phyloP scores from a whole-genome alignment of 2,797 vertebrate genomes.

The Cottoperca gobio region DNA sequence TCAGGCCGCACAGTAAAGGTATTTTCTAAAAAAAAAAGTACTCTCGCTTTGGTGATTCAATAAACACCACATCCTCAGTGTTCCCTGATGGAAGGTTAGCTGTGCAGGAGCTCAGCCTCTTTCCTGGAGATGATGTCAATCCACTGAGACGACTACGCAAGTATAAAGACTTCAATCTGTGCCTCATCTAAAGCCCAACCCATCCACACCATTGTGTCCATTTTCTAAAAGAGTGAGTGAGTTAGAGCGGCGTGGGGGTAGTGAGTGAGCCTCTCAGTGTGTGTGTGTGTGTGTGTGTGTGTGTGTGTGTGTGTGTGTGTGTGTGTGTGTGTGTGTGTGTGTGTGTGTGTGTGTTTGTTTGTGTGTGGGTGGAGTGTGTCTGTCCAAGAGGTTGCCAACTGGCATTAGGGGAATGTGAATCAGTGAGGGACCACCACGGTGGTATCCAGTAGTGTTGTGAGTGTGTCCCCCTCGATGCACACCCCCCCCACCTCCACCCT shows the following conservation, averaged over 20 bases:
- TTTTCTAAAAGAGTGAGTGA: slow-evolving; percentile 66
- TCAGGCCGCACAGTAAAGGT: not conserved
- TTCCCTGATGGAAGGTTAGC: slow-evolving; percentile 16
- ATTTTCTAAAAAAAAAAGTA: not conserved
- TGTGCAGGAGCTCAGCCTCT: slow-evolving; percentile 37
- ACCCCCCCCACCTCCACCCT: slow-evolving; percentile 25
- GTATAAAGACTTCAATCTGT: slow-evolving; percentile 66
- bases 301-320: no score
- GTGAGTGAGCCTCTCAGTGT: slow-evolving; percentile 25
- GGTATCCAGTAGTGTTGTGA: slow-evolving; percentile 71
- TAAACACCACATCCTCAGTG: slow-evolving; percentile 14
- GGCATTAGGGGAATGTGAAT: slow-evolving; percentile 79
- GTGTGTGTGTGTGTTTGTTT: slow-evolving; percentile 5
- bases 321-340: slow-evolving; percentile 12
- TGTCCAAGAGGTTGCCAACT: slow-evolving; percentile 79
- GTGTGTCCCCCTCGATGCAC: slow-evolving; percentile 27
- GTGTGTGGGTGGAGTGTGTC: slow-evolving; percentile 51
- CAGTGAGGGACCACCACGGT: slow-evolving; percentile 74
- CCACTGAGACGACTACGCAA: slow-evolving; percentile 48
- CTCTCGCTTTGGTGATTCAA: slow-evolving; percentile 7
- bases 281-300: slow-evolving; percentile 12
- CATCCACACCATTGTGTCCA: slow-evolving; percentile 70
- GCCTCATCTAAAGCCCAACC: slow-evolving; percentile 55
- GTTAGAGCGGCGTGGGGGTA: slow-evolving; percentile 47
- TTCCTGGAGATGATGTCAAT: slow-evolving; percentile 61